Conservation (phyloP, 2,888 invertebrate genomes). For the Pimpla rufipes region DNA sequence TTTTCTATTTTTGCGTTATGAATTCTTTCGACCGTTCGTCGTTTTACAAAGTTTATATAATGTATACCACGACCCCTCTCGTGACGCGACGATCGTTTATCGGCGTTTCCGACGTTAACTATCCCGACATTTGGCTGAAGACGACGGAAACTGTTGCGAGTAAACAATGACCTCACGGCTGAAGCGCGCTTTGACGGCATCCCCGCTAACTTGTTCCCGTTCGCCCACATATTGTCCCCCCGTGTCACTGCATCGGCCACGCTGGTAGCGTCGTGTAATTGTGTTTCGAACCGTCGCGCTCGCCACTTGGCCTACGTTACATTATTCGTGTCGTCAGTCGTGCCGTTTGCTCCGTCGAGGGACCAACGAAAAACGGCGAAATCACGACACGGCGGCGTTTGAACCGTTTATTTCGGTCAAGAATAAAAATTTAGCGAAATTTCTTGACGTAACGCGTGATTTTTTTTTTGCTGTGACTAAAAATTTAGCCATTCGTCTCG, state of each 20-base stretch:
- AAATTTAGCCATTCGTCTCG: no score
- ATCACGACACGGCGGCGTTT: no score
- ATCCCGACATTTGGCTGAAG: constrained; percentile 9
- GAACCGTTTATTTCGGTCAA: no score
- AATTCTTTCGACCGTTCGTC: constrained; percentile 8
- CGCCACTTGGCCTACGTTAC: neutral
- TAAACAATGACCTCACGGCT: constrained; percentile 30
- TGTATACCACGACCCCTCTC: neutral
- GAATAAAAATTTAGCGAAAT: no score
- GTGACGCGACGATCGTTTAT: constrained; percentile 22
- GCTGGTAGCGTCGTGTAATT: constrained; percentile 16
- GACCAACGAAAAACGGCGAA: no score
- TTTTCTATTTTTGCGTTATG: no score
- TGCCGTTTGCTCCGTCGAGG: neutral
- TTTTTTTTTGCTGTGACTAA: no score
- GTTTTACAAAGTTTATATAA: neutral
- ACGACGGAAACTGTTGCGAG: constrained; percentile 33
- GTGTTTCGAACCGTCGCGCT: constrained; percentile 13
- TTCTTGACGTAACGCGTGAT: no score
- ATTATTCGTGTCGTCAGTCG: neutral
- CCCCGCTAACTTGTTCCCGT: constrained; percentile 33
- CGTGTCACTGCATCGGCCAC: neutral
- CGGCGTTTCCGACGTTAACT: constrained; percentile 35
- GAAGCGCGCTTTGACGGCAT: constrained; percentile 25
- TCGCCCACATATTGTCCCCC: constrained; percentile 26